phyloP scores from a whole-genome alignment of 2,113 vertebrate genomes.

The Menidia beryllina region DNA sequence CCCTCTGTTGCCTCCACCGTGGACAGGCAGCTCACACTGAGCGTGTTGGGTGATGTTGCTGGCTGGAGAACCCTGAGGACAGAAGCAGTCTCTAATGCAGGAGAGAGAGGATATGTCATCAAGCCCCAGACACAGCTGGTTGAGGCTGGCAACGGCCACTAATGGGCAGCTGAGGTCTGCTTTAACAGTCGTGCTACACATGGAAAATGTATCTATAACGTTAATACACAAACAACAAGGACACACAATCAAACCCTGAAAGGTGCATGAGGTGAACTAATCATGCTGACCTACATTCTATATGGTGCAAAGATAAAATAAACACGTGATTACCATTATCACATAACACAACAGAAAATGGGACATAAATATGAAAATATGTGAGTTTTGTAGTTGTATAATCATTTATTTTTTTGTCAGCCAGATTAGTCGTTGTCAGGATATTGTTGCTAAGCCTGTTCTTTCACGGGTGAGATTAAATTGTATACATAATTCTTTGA shows the following conservation, averaged over 20 bases:
- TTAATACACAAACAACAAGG: neutral
- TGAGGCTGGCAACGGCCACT: constrained; percentile 16
- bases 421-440: no score
- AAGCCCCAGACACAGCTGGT: constrained; percentile 43
- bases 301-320: no score
- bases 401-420: no score
- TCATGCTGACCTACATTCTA: no score
- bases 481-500: no score
- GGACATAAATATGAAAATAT: no score
- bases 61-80: constrained; percentile 44
- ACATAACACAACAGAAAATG: no score
- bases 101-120: constrained; percentile 33
- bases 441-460: no score
- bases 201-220: neutral
- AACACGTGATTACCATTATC: no score
- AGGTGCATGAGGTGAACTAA: constrained; percentile 5
- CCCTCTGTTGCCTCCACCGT: constrained; percentile 42
- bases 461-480: no score
- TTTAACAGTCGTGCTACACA: neutral
- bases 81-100: constrained; percentile 25
- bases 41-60: constrained; percentile 35
- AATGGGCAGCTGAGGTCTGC: constrained; percentile 12
- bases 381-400: no score
- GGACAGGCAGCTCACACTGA: constrained; percentile 45
- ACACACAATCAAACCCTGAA: constrained; percentile 1